Conservation (phyloP, 2,113 vertebrate genomes). For the Eptesicus fuscus region DNA sequence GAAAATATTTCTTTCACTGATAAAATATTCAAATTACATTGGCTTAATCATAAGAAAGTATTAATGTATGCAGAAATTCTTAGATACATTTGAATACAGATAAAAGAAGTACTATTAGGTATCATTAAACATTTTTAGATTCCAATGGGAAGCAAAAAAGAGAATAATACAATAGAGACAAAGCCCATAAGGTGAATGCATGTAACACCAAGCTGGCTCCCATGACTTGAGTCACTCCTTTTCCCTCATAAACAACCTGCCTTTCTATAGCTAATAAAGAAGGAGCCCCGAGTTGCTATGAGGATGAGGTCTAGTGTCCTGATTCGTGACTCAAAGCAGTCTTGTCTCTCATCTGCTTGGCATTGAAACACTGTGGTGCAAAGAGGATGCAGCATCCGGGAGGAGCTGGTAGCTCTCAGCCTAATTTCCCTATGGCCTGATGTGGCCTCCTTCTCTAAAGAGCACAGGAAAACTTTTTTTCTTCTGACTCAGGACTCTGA, state of each 20-base stretch:
- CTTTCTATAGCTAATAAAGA: not conserved
- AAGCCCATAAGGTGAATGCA: not conserved
- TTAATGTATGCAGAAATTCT: not conserved
- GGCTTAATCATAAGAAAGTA: constrained; percentile 7
- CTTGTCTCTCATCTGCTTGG: not conserved
- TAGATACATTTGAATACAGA: not conserved
- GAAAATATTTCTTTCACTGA: constrained; percentile 19
- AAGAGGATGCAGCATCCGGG: not conserved
- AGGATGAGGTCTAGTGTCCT: not conserved
- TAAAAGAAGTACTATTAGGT: not conserved
- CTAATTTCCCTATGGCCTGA: not conserved
- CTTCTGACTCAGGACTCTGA: not conserved
- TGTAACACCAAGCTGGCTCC: too few relatives aligned
- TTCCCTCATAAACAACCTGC: not conserved
- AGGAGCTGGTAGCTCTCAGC: not conserved
- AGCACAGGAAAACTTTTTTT: not conserved
- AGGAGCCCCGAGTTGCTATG: not conserved
- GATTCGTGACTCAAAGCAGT: not conserved
- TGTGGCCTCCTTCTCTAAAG: not conserved
- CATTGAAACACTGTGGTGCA: not conserved
- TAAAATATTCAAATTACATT: not conserved
- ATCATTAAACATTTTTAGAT: constrained; percentile 27
- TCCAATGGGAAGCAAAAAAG: not conserved
- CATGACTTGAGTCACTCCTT: not conserved
- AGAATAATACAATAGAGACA: not conserved